phyloP scores from a whole-genome alignment of 2,888 invertebrate species.

The Eupithecia vulgata region DNA sequence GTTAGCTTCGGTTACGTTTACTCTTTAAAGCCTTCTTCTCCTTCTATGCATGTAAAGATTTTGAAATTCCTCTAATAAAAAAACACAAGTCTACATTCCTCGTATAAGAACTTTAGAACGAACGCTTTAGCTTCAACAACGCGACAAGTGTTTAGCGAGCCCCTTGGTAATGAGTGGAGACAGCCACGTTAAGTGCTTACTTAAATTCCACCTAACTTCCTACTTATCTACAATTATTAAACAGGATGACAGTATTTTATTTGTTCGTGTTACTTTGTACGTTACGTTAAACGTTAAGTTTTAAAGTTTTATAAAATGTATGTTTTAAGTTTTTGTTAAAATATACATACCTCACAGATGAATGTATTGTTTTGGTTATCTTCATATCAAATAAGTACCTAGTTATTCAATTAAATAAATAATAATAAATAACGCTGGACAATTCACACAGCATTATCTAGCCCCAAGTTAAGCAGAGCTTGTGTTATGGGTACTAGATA shows the following conservation, averaged over 20 bases:
- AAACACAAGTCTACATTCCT: neutral
- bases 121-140: slow-evolving; percentile 36
- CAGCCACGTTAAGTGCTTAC: slow-evolving; percentile 40
- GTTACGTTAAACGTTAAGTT: neutral
- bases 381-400: neutral
- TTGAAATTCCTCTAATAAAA: neutral
- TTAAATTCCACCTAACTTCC: slow-evolving; percentile 43
- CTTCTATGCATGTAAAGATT: too few relatives aligned
- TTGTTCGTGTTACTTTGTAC: slow-evolving; percentile 33
- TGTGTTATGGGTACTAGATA: too few relatives aligned
- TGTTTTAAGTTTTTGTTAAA: neutral
- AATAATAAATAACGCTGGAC: too few relatives aligned
- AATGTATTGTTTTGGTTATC: neutral
- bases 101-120: slow-evolving; percentile 39
- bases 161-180: slow-evolving; percentile 39
- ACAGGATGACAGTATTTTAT: slow-evolving; percentile 43
- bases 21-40: too few relatives aligned
- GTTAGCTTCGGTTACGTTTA: too few relatives aligned
- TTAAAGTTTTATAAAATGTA: too few relatives aligned
- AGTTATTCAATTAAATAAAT: too few relatives aligned
- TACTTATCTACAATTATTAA: slow-evolving; percentile 42
- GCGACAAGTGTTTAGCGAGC: slow-evolving; percentile 52
- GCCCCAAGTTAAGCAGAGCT: too few relatives aligned
- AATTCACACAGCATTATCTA: too few relatives aligned
- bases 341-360: neutral